Percentiles rank a stretch among this genome's conserved stretches.
Conservation (phyloP, 2,797 vertebrate genomes). For the Linurgus olivaceus region DNA sequence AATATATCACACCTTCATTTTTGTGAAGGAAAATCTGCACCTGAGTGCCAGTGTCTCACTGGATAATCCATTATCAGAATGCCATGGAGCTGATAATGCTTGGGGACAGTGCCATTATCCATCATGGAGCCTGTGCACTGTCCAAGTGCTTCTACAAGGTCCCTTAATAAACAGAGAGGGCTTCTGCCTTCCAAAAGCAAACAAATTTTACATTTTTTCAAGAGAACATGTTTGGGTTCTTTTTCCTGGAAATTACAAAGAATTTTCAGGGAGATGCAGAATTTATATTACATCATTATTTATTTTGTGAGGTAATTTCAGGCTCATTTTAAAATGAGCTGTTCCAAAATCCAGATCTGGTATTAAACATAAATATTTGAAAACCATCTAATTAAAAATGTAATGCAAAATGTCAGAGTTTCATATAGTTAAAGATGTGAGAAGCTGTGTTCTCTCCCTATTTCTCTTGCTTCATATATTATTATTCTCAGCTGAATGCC, state of each 20-base stretch:
- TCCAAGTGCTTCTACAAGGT: background rate
- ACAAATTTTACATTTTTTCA: background rate
- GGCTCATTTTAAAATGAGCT: background rate
- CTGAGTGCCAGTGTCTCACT: background rate
- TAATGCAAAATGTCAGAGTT: background rate
- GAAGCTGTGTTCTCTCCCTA: background rate
- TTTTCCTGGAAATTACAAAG: background rate
- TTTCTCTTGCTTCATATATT: background rate
- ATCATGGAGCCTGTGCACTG: background rate
- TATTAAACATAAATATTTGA: conserved; percentile 36
- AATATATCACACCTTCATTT: background rate
- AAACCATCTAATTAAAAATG: background rate
- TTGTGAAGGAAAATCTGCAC: background rate
- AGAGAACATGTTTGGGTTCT: background rate
- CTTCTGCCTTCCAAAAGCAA: background rate
- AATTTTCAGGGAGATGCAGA: background rate
- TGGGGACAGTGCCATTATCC: background rate
- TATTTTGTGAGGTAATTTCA: background rate
- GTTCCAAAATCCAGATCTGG: background rate
- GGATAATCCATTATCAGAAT: background rate
- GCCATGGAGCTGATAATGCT: background rate
- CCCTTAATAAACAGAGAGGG: background rate
- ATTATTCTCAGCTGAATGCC: background rate
- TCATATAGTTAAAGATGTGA: background rate
- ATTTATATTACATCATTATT: background rate